phyloP scores from a whole-genome alignment of 2,113 vertebrate species.

The Castor canadensis region DNA sequence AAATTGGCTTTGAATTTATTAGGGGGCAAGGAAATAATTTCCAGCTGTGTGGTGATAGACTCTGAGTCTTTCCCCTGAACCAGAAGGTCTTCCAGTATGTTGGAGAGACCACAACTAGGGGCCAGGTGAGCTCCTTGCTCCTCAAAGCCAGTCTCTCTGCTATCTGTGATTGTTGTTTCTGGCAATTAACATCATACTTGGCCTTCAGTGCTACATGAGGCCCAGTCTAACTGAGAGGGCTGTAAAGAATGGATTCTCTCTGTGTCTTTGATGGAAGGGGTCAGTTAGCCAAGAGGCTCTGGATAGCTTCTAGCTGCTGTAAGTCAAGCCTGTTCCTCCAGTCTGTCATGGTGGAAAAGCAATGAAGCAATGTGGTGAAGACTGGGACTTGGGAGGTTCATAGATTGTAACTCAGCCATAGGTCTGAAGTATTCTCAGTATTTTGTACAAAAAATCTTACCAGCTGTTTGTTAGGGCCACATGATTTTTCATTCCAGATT shows the following conservation, averaged over 20 bases:
- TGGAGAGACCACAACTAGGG: not conserved
- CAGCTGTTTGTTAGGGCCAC: no score
- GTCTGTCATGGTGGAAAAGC: not conserved
- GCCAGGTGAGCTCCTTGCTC: not conserved
- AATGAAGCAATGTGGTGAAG: not conserved
- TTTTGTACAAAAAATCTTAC: not conserved
- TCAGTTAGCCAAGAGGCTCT: not conserved
- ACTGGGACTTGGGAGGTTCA: not conserved
- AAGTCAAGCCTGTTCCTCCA: no score
- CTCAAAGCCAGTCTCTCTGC: not conserved
- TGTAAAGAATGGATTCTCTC: not conserved
- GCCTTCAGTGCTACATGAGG: not conserved
- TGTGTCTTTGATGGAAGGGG: accelerated
- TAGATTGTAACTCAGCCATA: not conserved
- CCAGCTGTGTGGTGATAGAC: not conserved
- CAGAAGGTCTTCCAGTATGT: no score
- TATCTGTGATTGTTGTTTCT: not conserved
- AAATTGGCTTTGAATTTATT: conserved; percentile 18
- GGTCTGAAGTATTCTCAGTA: not conserved
- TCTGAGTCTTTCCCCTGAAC: not conserved
- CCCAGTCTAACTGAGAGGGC: not conserved
- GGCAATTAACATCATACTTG: not conserved
- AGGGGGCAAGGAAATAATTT: not conserved
- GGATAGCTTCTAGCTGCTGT: not conserved
- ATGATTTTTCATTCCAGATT: not conserved